Base-by-base conservation (phyloP, 2,797 vertebrate species). In the Sebastes alutus region DNA sequence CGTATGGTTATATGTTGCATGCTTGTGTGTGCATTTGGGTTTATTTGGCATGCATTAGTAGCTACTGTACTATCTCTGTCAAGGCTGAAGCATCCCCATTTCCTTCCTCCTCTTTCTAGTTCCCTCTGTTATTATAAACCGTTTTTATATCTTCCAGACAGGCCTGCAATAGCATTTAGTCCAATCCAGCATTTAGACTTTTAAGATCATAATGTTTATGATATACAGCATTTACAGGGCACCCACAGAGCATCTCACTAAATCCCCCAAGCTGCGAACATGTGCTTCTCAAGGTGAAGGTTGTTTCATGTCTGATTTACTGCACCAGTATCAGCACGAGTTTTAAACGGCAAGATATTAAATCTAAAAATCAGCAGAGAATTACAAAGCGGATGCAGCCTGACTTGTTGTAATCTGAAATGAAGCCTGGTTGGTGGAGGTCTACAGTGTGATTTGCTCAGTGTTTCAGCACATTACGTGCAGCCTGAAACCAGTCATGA, bases 121-220 rank as follows among this genome's bases (percentile, higher is more conserved):
- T 72, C 30, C 25, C 25, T 14, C 29, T 33, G n/a, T 68, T 42
- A 64, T 65, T 78, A 67, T 56, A 82, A 87, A 87, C 79, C 0
- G 14, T 78, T 78, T 49, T 68, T 49, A 49, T 68, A 56, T 85
- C 69, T 62, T 73, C 49, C 56, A 75, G 64, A 35, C 66, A 77
- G 65, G 70, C 69, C 63, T 86, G 55, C 29, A 32, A 85, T 54
- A 81, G 73, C 76, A 82, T 82, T 87, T 84, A 84, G 32, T 49
- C 61, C 72, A 52, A 65, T 42, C 10, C 62, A 77, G 74, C 76
- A 64, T 72, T 82, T 66, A 77, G 35, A 85, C 73, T 30, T 60
- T 72, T 72, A n/a, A 69, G 72, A 42, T 69, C 62, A 13, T 68
- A 20, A 63, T 78, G 66, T 86, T 85, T 73, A 78, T 58, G 64